Base-by-base conservation (phyloP, 2,113 vertebrate genomes). In the Mormoops blainvillei region DNA sequence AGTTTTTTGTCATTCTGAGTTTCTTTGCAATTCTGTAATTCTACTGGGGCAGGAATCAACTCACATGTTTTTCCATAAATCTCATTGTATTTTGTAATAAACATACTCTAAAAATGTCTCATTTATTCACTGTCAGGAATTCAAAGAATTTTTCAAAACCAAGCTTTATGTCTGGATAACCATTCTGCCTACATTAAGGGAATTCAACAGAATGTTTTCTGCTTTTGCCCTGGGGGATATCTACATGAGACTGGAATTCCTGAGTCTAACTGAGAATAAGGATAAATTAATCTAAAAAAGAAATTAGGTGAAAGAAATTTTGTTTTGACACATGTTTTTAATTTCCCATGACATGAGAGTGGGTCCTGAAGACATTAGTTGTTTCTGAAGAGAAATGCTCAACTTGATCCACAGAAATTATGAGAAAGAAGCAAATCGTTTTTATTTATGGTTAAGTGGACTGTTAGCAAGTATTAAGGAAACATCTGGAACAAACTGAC, bases 121-220 rank as follows among this genome's bases (percentile, higher is more conserved):
- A 38, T 20, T 65, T 68, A 10, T 19, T 67, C 20, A 48, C 5
- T 90, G 71, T 81, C 38, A 86, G 43, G 93, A 94, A 93, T 85
- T 76, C 50, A 94, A 94, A 56, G 41, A 85, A 65, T n/a, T 73
- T 81, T 93, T 91, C 22, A 58, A 88, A 96, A 56, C 19, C 61
- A 67, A 56, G 28, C 18, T 70, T 73, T 83, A 38, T 24, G 19
- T 68, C 13, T 16, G 9, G 1, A 3, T 76, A 28, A 89, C 73
- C 14, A 70, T 68, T 74, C 14, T 93, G 45, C 38, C 28, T 82
- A 5, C 61, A 45, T 76, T 87, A 10, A 38, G 38, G 41, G n/a
- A 78, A 45, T 48, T 70, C 9, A 83, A 36, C 14, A 31, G n/a
- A 86, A 15, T 52, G 36, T 38, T 50, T 87, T 65, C 28, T 84